Conservation (phyloP, 2,797 vertebrate genomes). For the Siniperca scherzeri region DNA sequence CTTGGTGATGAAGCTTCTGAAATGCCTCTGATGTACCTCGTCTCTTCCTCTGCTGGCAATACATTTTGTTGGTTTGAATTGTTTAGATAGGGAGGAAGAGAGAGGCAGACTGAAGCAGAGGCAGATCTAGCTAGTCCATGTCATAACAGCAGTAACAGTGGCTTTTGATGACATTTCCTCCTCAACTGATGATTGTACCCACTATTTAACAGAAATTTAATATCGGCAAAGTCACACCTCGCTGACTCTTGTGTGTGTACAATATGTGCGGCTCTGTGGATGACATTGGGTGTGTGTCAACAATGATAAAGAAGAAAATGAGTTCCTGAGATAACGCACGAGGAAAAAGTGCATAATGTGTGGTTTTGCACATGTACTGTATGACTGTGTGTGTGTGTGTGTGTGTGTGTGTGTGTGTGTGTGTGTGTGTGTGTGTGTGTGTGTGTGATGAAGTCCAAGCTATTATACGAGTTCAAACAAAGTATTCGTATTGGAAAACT, state of each 20-base stretch:
- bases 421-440: neutral
- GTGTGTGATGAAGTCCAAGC: neutral
- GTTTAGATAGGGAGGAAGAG: neutral
- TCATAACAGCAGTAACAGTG: neutral
- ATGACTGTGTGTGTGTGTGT: neutral
- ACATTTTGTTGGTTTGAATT: neutral
- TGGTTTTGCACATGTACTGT: neutral
- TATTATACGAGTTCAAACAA: neutral
- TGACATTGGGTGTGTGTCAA: neutral
- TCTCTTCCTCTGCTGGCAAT: neutral
- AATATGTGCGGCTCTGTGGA: neutral
- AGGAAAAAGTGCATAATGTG: neutral
- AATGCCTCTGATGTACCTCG: neutral
- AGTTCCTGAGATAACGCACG: neutral
- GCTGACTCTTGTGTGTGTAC: slow-evolving; percentile 27
- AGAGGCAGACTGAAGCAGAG: neutral
- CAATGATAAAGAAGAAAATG: neutral
- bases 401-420: too few species aligned
- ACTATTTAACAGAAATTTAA: slow-evolving; percentile 70
- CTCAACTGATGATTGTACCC: slow-evolving; percentile 69
- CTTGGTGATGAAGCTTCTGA: neutral
- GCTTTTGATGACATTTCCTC: slow-evolving; percentile 72
- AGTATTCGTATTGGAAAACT: neutral
- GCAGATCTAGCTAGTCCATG: neutral
- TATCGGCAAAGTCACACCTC: slow-evolving; percentile 61